A percentile compares a stretch with the other conserved stretches of the same genome.
phyloP scores from a whole-genome alignment of 2,888 invertebrate species.

The Pandemis corylana region DNA sequence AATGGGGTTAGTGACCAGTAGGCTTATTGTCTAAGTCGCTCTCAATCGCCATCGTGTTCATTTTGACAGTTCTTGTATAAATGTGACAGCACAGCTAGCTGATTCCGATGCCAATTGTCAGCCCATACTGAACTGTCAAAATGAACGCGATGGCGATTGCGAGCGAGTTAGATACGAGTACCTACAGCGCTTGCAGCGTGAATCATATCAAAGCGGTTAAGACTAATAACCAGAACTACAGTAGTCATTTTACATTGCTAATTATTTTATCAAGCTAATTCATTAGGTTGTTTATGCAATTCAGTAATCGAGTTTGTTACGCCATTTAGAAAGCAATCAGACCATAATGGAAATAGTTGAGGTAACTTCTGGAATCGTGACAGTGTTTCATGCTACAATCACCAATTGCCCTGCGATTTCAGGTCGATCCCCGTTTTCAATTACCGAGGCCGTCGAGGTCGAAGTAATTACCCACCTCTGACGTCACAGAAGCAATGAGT shows the following conservation, averaged over 20 bases:
- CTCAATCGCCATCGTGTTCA: too few relatives aligned
- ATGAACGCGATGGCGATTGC: too few relatives aligned
- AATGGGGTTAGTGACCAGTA: slow-evolving; percentile 16
- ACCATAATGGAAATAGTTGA: neutral
- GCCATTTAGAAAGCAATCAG: neutral
- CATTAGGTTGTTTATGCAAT: neutral
- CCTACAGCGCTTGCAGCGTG: neutral
- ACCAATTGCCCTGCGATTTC: neutral
- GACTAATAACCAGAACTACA: neutral
- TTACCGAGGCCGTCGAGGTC: slow-evolving; percentile 9
- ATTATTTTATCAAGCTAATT: neutral
- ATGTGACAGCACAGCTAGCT: too few relatives aligned
- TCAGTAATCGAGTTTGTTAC: neutral
- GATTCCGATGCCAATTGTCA: too few relatives aligned
- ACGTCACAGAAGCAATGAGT: slow-evolving; percentile 4
- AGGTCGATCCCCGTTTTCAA: neutral
- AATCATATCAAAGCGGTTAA: slow-evolving; percentile 8
- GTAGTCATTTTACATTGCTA: neutral
- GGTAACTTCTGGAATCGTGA: neutral
- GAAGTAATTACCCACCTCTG: slow-evolving; percentile 5
- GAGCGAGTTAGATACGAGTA: too few relatives aligned
- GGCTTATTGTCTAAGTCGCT: too few relatives aligned
- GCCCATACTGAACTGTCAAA: too few relatives aligned
- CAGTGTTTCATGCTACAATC: neutral
- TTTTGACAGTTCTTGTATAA: too few relatives aligned